These are phyloP conservation scores for Emydoidea blandingii DNA, from an alignment of 2,797 vertebrate genomes.

Conservation along the genomic window DNA sequence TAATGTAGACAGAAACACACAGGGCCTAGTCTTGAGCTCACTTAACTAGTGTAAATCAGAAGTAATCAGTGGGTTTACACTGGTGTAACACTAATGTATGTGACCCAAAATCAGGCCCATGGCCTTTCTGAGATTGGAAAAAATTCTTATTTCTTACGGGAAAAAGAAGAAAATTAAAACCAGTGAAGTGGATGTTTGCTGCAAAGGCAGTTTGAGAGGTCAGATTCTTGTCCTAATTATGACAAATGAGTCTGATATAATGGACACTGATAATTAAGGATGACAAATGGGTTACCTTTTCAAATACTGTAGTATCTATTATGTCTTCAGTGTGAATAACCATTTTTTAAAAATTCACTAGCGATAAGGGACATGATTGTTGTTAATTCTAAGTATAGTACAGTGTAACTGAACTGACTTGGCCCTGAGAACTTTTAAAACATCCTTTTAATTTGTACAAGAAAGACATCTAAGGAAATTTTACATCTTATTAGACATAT, in stretches of 20 bases:
- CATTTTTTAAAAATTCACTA: not conserved
- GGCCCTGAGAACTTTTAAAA: not conserved
- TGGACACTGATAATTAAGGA: not conserved
- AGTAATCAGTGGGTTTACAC: not conserved
- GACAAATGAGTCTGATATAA: not conserved
- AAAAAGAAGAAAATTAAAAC: not conserved
- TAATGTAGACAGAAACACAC: not conserved
- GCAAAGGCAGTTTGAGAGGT: not conserved
- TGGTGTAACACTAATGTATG: not conserved
- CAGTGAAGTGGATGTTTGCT: not conserved
- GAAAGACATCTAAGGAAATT: not conserved
- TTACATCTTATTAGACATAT: not conserved
- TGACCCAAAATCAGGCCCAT: not conserved
- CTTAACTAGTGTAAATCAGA: not conserved
- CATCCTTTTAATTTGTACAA: not conserved
- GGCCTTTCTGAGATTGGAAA: not conserved
- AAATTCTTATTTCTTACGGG: rapidly evolving
- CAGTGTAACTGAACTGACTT: not conserved
- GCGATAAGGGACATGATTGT: not conserved
- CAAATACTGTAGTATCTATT: not conserved
- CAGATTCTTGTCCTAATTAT: not conserved
- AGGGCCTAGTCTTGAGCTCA: not conserved
- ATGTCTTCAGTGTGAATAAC: not conserved
- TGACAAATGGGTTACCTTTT: not conserved
- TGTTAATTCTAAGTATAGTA: not conserved